These are phyloP conservation scores for Cerastis leucographa DNA, from an alignment of 2,888 invertebrate genomes.

Conservation along the genomic window DNA sequence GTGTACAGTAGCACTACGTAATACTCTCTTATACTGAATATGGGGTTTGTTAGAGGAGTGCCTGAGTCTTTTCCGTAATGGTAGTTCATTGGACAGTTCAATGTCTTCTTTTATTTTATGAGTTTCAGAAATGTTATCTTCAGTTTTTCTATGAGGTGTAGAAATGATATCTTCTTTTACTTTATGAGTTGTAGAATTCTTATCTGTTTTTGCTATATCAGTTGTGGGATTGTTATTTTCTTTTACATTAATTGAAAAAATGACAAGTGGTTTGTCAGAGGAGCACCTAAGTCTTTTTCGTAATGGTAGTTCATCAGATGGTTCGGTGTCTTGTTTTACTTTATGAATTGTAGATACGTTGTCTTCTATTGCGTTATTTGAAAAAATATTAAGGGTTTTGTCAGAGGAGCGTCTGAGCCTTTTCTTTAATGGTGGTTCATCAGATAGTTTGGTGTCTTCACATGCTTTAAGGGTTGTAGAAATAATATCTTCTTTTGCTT, in stretches of 20 bases:
- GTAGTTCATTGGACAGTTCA: slow-evolving; percentile 23
- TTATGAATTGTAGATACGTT: no score
- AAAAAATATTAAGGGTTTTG: no score
- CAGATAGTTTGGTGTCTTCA: no score
- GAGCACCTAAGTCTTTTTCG: neutral
- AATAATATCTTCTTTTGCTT: slow-evolving; percentile 6
- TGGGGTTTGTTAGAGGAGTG: slow-evolving; percentile 63
- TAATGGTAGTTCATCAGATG: neutral
- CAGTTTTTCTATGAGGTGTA: neutral
- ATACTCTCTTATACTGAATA: slow-evolving; percentile 66
- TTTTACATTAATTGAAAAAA: neutral
- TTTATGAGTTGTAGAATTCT: neutral
- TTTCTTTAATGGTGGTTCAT: no score
- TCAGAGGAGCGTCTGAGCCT: no score
- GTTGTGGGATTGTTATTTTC: neutral
- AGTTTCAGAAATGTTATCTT: neutral
- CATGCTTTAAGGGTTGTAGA: no score
- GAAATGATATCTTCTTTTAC: slow-evolving; percentile 15
- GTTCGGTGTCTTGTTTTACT: slow-evolving; percentile 2
- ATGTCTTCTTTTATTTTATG: slow-evolving; percentile 2
- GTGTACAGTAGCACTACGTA: slow-evolving; percentile 72
- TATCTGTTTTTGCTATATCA: slow-evolving; percentile 10
- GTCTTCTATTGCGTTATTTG: no score
- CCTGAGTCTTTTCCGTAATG: slow-evolving; percentile 67
- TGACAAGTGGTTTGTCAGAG: slow-evolving; percentile 3